Conservation (phyloP, 1,140 invertebrate genomes). For the Sitophilus oryzae region DNA sequence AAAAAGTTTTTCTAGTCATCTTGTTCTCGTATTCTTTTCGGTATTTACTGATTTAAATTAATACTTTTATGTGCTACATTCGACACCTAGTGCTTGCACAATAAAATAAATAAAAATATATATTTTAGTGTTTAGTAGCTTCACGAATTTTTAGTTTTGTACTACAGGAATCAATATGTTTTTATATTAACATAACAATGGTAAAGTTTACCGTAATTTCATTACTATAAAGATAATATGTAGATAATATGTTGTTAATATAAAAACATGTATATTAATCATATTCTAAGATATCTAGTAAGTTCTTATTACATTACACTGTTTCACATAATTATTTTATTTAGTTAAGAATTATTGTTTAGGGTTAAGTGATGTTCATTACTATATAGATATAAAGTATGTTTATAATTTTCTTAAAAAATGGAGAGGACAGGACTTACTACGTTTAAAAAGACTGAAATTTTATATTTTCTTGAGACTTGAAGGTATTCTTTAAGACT, state of each 20-base stretch:
- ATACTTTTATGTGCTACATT: constrained; percentile 7
- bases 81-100: neutral
- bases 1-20: constrained; percentile 5
- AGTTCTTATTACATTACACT: too few species aligned
- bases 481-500: constrained; percentile 41
- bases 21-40: constrained; percentile 1
- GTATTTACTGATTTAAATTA: neutral
- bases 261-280: neutral
- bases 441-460: constrained; percentile 41
- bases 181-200: too few species aligned
- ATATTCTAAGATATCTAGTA: constrained; percentile 2
- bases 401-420: constrained; percentile 18
- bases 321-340: too few species aligned
- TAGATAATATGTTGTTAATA: constrained; percentile 2
- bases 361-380: neutral
- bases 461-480: constrained; percentile 24
- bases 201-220: neutral
- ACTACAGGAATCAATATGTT: neutral
- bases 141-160: neutral
- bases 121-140: neutral
- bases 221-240: neutral
- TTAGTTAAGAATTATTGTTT: too few species aligned
- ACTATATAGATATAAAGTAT: constrained; percentile 3
- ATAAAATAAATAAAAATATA: neutral
- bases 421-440: constrained; percentile 42